Conservation (phyloP, 2,113 vertebrate species). For the Parus major region DNA sequence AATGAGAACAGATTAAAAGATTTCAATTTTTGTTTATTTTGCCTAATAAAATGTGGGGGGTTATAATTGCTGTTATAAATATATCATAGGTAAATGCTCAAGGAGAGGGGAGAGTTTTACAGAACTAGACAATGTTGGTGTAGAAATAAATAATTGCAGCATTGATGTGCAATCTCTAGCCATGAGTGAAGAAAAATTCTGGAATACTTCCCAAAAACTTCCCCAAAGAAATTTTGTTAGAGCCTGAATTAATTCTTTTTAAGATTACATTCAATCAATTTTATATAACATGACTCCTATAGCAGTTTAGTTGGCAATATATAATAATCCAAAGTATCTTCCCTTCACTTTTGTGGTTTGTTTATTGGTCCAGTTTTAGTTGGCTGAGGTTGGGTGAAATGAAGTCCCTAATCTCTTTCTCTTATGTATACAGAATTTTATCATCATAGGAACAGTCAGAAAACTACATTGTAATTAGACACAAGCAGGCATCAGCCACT, state of each 20-base stretch:
- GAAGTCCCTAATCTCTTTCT: not conserved
- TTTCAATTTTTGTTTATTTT: not conserved
- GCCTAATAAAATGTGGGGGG: not conserved
- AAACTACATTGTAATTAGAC: not conserved
- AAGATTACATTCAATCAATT: not conserved
- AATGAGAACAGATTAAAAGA: not conserved
- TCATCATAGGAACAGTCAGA: not conserved
- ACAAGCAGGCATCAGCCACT: not conserved
- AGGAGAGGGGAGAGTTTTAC: not conserved
- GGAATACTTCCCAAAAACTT: not conserved
- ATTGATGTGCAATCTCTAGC: not conserved
- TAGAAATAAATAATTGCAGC: not conserved
- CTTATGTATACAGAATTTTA: not conserved
- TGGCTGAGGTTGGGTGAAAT: not conserved
- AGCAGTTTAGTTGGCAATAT: not conserved
- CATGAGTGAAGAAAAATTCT: not conserved
- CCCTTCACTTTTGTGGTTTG: not conserved
- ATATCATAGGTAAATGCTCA: not conserved
- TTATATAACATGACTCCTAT: not conserved
- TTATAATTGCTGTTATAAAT: not conserved
- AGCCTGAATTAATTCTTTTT: not conserved
- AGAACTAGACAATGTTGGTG: not conserved
- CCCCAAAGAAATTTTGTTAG: not conserved
- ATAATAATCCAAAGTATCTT: not conserved
- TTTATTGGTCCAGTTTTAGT: not conserved